Evolutionary conservation across 2,113 vertebrate species (phyloP).

Genomic region (Rynchops niger): DNA sequence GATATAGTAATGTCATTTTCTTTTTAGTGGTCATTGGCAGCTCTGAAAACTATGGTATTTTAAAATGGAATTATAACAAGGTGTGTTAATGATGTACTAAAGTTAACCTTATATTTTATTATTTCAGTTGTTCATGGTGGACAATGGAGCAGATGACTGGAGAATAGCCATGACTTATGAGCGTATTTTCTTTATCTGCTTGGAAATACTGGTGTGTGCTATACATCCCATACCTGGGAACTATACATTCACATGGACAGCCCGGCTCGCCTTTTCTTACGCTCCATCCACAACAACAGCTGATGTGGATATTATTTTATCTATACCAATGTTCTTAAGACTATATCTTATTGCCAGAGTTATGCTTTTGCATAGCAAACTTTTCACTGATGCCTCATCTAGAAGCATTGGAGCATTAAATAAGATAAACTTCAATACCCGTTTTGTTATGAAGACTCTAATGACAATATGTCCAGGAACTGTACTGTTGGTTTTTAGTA

Average conservation of each 20-base stretch:
- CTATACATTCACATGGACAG: slow-evolving; percentile 97
- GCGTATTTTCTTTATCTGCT: slow-evolving; percentile 97
- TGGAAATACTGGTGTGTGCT: slow-evolving; percentile 97
- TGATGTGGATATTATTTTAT: slow-evolving; percentile 99
- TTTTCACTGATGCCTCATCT: slow-evolving; percentile 98
- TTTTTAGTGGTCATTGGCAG: neutral
- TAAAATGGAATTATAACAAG: neutral
- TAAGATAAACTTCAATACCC: slow-evolving; percentile 99
- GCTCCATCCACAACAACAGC: slow-evolving; percentile 92
- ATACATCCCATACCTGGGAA: slow-evolving; percentile 98
- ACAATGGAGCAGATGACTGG: slow-evolving; percentile 99
- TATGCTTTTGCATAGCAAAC: slow-evolving; percentile 99
- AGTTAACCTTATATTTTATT: slow-evolving; percentile 72
- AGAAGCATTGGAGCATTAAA: slow-evolving; percentile 99
- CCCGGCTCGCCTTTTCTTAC: slow-evolving; percentile 93
- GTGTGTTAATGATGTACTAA: slow-evolving; percentile 52
- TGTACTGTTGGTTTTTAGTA: slow-evolving; percentile 99
- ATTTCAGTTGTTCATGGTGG: slow-evolving; percentile 99
- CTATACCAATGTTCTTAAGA: slow-evolving; percentile 99
- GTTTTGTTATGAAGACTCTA: slow-evolving; percentile 99
- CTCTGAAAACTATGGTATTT: neutral
- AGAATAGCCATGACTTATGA: slow-evolving; percentile 99
- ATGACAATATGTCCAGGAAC: slow-evolving; percentile 99
- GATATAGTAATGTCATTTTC: neutral
- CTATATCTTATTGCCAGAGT: slow-evolving; percentile 99